Base-by-base conservation (phyloP, 2,888 invertebrate genomes). In the Drosophila kanekoi region DNA sequence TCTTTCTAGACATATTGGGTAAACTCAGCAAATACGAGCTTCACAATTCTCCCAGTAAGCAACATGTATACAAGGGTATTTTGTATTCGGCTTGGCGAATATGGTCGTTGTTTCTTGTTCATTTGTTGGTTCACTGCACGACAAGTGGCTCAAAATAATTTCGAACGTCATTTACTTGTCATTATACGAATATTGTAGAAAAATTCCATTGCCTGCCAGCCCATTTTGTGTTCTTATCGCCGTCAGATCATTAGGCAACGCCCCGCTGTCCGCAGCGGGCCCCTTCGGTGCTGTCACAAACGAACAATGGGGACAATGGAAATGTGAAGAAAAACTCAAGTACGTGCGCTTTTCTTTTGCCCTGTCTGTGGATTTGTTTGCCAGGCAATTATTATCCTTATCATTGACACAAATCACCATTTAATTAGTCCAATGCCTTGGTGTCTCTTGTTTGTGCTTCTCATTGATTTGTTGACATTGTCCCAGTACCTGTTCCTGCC, bases 371-470 rank as follows among this genome's bases (percentile, higher is more conserved):
- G 80, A 77, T 86, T 89, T 87, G 76, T 71, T 83, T 75, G 89
- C 61, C 72, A 54, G 70, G 68, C 82, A 89, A 89, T 88, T 90
- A 90, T 90, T 87, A 85, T 87, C 76, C 75, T 87, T 90, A 88
- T 90, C 87, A 77, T 53, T 84, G 89, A 90, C 89, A 87, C 81
- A 87, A 87, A 90, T 89, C 84, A 75, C 75, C 79, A 90, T 86
- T 88, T 90, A 90, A 90, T 90, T 88, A 90, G 90, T 70, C 80
- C 71, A 67, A 56, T 81, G 85, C 81, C 74, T 77, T 79, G 71
- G 59, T 68, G 72, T 70, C 73, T 70, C 69, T 69, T 81, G 70
- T 64, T 67, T 77, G 73, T 63, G 70, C 69, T 79, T 67, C 67
- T 60, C 77, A 87, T 87, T 89, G 90, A 90, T 85, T 89, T 88